Base-by-base conservation (phyloP, 2,797 vertebrate genomes). In the Antennarius maculatus region DNA sequence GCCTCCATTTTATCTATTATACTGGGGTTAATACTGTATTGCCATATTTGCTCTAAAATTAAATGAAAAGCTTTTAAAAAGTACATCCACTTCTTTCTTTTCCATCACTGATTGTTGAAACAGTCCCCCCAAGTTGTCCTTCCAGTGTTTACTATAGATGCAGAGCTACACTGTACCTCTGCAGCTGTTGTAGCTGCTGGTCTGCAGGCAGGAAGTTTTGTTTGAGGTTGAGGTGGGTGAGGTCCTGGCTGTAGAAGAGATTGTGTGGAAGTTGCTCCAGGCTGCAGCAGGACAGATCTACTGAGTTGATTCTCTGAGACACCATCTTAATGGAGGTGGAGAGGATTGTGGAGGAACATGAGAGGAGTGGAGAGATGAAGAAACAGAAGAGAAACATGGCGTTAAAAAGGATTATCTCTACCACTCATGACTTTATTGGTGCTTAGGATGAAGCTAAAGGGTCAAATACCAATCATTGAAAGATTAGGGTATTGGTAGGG, bases 201-300 rank as follows among this genome's bases (percentile, higher is more conserved):
- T 93, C 93, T 27, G 92, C 78, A 1, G 94, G 92, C 84, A 99
- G 92, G 81, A 98, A 97, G 92, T 99, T 99, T 85, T 98, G 97
- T 89, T 98, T 99, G 79, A 99, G 94, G 86, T 99, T 99, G 87
- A 99, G 97, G 89, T 99, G 97, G 77, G 97, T 99, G 83, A 99
- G 95, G 88, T 99, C 97, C 74, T 98, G 97, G 92, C 97, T 99
- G 84, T 97, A 99, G 91, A 98, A 97, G 67, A 99, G 94, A 80
- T 98, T 97, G 74, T 94, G 92, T 66, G 97, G 97, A 62, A 99
- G 94, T 61, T 95, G 93, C 77, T 99, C 97, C 86, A 99, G 87
- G 88, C 95, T 98, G 91, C 97, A 99, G 86, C 96, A 98, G 0
- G 97, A 99, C 84, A 99, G 93, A 89, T 99, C 97, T 72, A 98